Percentiles rank a stretch among this genome's conserved stretches.
Conservation (phyloP, 2,113 vertebrate species). For the Hyperopisus bebe region DNA sequence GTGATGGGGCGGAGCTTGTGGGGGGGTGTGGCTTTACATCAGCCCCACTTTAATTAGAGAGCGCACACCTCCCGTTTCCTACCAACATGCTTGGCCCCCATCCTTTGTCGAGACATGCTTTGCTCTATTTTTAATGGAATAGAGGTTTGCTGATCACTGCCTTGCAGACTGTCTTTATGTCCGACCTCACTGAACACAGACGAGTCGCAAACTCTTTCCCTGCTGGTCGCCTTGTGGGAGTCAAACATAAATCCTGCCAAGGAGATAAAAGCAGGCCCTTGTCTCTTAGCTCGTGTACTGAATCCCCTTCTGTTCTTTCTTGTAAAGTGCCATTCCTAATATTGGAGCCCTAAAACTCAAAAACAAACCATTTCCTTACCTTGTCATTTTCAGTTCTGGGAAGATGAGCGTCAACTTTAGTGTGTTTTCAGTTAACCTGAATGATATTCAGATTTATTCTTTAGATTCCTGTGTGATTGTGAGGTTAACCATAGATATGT, state of each 20-base stretch:
- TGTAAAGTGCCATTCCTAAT: background rate
- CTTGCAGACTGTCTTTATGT: background rate
- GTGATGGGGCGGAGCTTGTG: background rate
- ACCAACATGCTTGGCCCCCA: background rate
- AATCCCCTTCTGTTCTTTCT: background rate
- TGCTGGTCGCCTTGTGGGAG: background rate
- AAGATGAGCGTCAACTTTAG: background rate
- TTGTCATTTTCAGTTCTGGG: background rate
- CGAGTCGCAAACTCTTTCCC: background rate
- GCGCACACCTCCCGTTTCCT: background rate
- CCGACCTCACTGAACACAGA: background rate
- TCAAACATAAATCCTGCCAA: background rate
- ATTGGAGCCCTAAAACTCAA: background rate
- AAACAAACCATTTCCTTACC: background rate
- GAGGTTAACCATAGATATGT: too few relatives aligned
- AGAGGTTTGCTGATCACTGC: background rate
- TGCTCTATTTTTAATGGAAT: background rate
- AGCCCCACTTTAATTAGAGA: background rate
- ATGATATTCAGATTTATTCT: background rate
- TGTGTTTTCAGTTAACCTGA: background rate
- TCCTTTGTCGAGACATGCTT: background rate
- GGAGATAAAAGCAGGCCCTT: background rate
- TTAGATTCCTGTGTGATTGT: background rate
- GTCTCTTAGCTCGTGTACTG: background rate
- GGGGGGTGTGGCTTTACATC: background rate